phyloP scores from a whole-genome alignment of 2,888 invertebrate species.

The Cataglyphis altisquamis region DNA sequence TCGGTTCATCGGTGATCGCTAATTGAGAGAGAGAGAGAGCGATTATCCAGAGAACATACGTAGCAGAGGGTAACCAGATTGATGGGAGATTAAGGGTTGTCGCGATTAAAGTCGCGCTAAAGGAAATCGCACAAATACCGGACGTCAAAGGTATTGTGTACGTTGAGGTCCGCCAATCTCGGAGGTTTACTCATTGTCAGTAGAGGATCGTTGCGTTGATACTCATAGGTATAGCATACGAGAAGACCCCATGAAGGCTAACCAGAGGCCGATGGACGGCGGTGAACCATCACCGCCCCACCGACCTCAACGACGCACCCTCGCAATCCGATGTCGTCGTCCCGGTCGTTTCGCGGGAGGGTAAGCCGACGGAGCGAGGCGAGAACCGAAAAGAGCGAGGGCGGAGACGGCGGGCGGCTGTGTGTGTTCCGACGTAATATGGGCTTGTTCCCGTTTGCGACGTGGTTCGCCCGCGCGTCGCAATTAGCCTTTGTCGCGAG shows the following conservation, averaged over 20 bases:
- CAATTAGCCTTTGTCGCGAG: slow-evolving; percentile 85
- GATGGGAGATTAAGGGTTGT: slow-evolving; percentile 10
- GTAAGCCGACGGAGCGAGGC: slow-evolving; percentile 2
- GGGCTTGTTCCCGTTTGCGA: slow-evolving; percentile 82
- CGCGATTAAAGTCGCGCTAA: slow-evolving; percentile 63
- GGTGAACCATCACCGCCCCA: slow-evolving; percentile 8
- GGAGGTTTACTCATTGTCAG: slow-evolving; percentile 72
- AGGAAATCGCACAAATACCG: slow-evolving; percentile 50
- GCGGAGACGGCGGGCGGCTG: slow-evolving; percentile 53
- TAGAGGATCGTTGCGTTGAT: slow-evolving; percentile 6
- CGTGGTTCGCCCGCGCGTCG: slow-evolving; percentile 81
- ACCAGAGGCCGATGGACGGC: slow-evolving; percentile 15
- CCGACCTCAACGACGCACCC: slow-evolving; percentile 24
- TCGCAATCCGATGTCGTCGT: slow-evolving; percentile 34
- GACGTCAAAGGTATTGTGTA: slow-evolving; percentile 74
- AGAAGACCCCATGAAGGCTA: slow-evolving; percentile 25
- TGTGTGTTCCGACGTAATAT: slow-evolving; percentile 83
- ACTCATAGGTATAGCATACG: neutral
- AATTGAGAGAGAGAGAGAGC: slow-evolving; percentile 14
- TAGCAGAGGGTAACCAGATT: neutral
- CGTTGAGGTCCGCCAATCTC: slow-evolving; percentile 73
- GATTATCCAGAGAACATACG: neutral
- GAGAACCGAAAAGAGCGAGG: slow-evolving; percentile 55
- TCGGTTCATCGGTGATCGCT: slow-evolving; percentile 32
- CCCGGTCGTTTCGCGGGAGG: neutral